Evolutionary conservation across 2,797 vertebrate species (phyloP), one percentile per base, ranked within the genome.

Genomic region (Australoheros facetus): DNA sequence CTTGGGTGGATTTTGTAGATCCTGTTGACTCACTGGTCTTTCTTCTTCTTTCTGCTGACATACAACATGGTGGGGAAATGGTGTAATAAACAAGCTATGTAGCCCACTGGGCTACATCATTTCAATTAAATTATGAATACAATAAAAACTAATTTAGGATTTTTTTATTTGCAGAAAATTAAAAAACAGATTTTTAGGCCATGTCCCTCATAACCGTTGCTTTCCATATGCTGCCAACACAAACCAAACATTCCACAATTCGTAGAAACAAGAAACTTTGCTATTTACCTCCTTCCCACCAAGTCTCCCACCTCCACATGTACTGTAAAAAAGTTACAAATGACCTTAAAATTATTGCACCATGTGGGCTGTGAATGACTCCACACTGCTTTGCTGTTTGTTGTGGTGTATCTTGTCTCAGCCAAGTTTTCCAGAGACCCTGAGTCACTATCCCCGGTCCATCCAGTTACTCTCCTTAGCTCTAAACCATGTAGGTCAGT

Each of bases 301-400:
- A 23, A 28, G 77, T 58, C 77, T 56, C 69, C 84, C 87, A 87
- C 87, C 60, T 86, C 78, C 85, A 90, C 59, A 77, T 75, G 76
- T 69, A 86, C 81, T 81, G 8, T 62, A 83, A 69, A 83, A 71
- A 42, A 69, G 75, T 75, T 84, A 78, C 80, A 85, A 78, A 88
- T 78, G 78, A 71, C 56, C 64, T 78, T 48, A 17, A 71, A 82
- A 80, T 83, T 70, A 76, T 81, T 71, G 3, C 90, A 79, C 28
- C 79, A 86, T 80, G 89, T 91, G 88, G 89, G 86, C 81, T 79
- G 78, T 32, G 79, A 85, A 80, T 78, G 90, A 91, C 87, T 88
- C 81, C 80, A 80, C 75, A 54, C 84, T 54, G 82, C 87, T 85
- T 89, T 87, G 80, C 88, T 75, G 85, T 88, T 79, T 74, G 71